phyloP scores from a whole-genome alignment of 2,113 vertebrate species.

The Podilymbus podiceps region DNA sequence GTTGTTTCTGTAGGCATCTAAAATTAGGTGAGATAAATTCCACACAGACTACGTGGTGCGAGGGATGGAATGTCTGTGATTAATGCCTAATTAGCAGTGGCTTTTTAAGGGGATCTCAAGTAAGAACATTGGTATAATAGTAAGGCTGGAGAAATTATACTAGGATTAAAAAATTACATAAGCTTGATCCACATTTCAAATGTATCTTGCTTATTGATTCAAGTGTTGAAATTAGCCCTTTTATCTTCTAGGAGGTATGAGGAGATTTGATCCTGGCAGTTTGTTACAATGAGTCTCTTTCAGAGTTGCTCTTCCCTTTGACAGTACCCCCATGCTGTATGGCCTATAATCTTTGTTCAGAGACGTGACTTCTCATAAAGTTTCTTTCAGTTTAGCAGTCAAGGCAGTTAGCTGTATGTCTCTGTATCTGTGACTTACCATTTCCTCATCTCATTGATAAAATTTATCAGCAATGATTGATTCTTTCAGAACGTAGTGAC shows the following conservation, averaged over 20 bases:
- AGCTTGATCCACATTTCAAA: background rate
- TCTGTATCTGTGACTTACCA: background rate
- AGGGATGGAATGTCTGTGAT: slow-evolving; percentile 16
- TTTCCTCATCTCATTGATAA: background rate
- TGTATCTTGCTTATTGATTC: background rate
- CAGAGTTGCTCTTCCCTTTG: rapidly evolving
- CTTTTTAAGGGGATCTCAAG: background rate
- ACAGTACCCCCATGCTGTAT: background rate
- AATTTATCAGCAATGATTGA: background rate
- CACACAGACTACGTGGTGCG: background rate
- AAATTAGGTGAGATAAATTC: slow-evolving; percentile 61
- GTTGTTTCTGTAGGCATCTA: slow-evolving; percentile 61
- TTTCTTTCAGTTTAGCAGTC: background rate
- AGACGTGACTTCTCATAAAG: background rate
- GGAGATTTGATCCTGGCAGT: background rate
- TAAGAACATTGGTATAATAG: background rate
- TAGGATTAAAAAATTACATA: background rate
- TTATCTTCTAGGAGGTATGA: background rate
- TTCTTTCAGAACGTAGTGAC: background rate
- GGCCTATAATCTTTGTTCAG: background rate
- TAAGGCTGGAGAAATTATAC: background rate
- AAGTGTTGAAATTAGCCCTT: background rate
- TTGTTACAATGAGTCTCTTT: background rate
- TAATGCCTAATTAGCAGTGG: slow-evolving; percentile 23
- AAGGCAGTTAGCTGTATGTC: background rate